A percentile compares a stretch with the other conserved stretches of the same genome.
Evolutionary conservation across 2,888 invertebrate species (phyloP).

Genomic region (Sinelater perroti): DNA sequence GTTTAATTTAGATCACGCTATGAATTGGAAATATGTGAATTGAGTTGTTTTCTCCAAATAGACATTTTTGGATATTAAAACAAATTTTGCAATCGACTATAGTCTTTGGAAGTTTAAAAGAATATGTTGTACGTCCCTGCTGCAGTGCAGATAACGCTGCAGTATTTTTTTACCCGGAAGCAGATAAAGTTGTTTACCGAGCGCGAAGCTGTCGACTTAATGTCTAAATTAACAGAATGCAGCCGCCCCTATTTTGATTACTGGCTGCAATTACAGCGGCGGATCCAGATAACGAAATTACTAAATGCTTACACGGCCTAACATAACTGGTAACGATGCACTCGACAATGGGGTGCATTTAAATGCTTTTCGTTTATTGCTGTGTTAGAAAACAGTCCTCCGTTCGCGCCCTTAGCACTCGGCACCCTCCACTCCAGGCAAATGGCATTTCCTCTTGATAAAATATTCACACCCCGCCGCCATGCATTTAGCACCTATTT

Average conservation of each 20-base stretch:
- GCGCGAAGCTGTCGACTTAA: background rate
- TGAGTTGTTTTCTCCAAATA: too few species aligned
- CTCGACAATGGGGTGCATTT: slow-evolving; percentile 35
- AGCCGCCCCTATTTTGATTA: slow-evolving; percentile 16
- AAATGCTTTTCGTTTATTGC: slow-evolving; percentile 39
- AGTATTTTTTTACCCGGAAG: too few species aligned
- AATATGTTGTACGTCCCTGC: too few species aligned
- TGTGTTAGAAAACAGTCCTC: slow-evolving; percentile 34
- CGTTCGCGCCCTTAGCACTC: slow-evolving; percentile 30
- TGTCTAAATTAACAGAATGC: slow-evolving; percentile 17
- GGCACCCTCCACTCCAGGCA: slow-evolving; percentile 33
- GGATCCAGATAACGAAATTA: slow-evolving; percentile 37
- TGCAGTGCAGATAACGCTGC: too few species aligned
- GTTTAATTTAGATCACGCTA: too few species aligned
- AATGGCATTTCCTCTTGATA: slow-evolving; percentile 36
- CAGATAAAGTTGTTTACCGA: background rate
- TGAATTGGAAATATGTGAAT: too few species aligned
- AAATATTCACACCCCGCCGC: slow-evolving; percentile 34
- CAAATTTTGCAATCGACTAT: too few species aligned
- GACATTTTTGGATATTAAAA: too few species aligned
- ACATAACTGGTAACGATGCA: slow-evolving; percentile 35
- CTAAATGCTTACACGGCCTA: slow-evolving; percentile 25
- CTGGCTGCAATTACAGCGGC: slow-evolving; percentile 17
- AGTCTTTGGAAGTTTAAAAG: too few species aligned
- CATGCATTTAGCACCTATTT: slow-evolving; percentile 34